phyloP scores from a whole-genome alignment of 1,140 invertebrate genomes.

The Eumeta japonica region DNA sequence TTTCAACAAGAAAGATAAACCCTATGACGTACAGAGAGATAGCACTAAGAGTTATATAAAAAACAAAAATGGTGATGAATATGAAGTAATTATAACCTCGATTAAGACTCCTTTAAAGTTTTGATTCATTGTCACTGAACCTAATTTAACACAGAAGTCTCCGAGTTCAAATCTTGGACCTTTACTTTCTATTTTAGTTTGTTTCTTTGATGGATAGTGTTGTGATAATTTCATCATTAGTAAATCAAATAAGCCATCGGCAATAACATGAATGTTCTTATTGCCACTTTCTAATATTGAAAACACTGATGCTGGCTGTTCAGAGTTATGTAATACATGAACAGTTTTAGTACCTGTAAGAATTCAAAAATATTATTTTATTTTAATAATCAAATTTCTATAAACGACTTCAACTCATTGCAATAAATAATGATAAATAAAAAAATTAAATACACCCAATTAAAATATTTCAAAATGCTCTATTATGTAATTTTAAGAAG shows the following conservation, averaged over 20 bases:
- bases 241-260: constrained; percentile 87
- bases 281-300: constrained; percentile 85
- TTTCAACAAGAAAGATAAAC: background rate
- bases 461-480: no score
- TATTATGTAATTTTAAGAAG: no score
- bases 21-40: no score
- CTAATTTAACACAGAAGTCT: constrained; percentile 93
- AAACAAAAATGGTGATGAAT: no score
- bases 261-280: constrained; percentile 81
- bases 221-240: constrained; percentile 85
- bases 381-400: no score
- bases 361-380: constrained; percentile 4
- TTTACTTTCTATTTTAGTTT: constrained; percentile 86
- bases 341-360: constrained; percentile 66
- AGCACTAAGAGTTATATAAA: constrained; percentile 4
- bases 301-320: constrained; percentile 92
- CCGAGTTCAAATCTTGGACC: constrained; percentile 89
- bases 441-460: no score
- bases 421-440: background rate
- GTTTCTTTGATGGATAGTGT: constrained; percentile 87
- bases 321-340: constrained; percentile 91
- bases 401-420: no score
- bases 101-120: constrained; percentile 93
- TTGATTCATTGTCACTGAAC: constrained; percentile 87
- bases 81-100: constrained; percentile 70